A percentile compares a stretch with the other conserved stretches of the same genome.
phyloP scores from a whole-genome alignment of 2,888 invertebrate genomes.

The Agrotis exclamationis region DNA sequence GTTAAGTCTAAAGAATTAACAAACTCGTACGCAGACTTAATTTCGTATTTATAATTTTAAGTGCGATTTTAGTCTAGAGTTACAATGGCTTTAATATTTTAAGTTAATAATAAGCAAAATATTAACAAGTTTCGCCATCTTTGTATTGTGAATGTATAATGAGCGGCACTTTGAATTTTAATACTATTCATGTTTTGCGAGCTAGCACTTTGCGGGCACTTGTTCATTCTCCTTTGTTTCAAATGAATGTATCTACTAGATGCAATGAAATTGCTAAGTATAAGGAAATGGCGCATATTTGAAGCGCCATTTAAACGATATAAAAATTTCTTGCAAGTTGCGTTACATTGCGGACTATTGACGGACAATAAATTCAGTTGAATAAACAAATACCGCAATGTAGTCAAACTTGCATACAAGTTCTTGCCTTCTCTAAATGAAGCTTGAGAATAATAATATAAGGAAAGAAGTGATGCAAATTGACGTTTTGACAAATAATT shows the following conservation, averaged over 20 bases:
- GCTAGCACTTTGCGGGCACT: conserved; percentile 27
- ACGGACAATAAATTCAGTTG: no score
- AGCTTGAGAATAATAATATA: no score
- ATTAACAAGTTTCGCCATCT: conserved; percentile 42
- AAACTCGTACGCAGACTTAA: background rate
- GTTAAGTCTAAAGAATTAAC: background rate
- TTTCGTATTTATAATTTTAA: background rate
- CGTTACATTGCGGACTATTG: no score
- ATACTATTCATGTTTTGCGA: conserved; percentile 61
- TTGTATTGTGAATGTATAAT: conserved; percentile 63
- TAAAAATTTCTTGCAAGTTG: no score
- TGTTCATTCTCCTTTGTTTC: conserved; percentile 52
- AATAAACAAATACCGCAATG: no score
- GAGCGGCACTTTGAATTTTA: conserved; percentile 58
- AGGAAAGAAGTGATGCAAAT: background rate
- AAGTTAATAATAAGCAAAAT: conserved; percentile 22
- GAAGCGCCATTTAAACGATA: no score
- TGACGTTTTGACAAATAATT: conserved; percentile 38
- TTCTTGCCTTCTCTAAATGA: no score
- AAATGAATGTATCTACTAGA: conserved; percentile 27
- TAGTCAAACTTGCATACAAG: no score
- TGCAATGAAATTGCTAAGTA: conserved; percentile 31
- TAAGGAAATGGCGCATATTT: conserved; percentile 6
- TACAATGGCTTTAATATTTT: conserved; percentile 27
- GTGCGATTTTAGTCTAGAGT: background rate